Conservation (phyloP, 2,888 invertebrate species). For the Masnerella sp. region DNA sequence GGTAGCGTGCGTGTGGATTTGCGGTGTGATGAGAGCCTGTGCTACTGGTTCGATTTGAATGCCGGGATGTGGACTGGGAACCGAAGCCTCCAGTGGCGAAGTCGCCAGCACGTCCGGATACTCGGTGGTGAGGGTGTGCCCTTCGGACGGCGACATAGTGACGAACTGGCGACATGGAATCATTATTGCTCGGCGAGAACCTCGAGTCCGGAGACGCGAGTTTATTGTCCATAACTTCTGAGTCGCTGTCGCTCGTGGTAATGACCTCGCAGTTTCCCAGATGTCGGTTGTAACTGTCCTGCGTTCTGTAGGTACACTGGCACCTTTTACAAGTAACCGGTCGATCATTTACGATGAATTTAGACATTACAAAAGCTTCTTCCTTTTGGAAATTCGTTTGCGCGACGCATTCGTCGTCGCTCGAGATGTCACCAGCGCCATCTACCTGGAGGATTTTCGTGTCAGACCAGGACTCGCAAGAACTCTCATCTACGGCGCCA, state of each 20-base stretch:
- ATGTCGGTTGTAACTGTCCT: conserved; percentile 89
- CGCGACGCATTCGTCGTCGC: conserved; percentile 72
- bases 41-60: conserved; percentile 74
- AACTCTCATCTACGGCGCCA: conserved; percentile 84
- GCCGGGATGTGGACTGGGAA: conserved; percentile 72
- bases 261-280: conserved; percentile 87
- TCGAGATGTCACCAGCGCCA: conserved; percentile 84
- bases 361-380: conserved; percentile 72
- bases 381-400: conserved; percentile 55
- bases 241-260: conserved; percentile 89
- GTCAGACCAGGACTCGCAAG: conserved; percentile 66
- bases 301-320: conserved; percentile 90
- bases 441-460: conserved; percentile 82
- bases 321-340: conserved; percentile 93
- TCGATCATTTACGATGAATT: conserved; percentile 80
- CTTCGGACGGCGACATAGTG: conserved; percentile 74
- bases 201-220: conserved; percentile 70
- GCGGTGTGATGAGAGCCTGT: conserved; percentile 73
- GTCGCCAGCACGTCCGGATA: conserved; percentile 72
- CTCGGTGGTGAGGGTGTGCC: conserved; percentile 71
- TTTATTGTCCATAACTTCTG: conserved; percentile 80
- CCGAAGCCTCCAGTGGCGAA: conserved; percentile 73
- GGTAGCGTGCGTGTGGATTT: conserved; percentile 73
- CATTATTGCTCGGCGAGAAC: conserved; percentile 66
- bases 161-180: conserved; percentile 71